These are phyloP conservation scores for Syngnathus floridae DNA, from an alignment of 2,113 vertebrate species.

Conservation along the genomic window DNA sequence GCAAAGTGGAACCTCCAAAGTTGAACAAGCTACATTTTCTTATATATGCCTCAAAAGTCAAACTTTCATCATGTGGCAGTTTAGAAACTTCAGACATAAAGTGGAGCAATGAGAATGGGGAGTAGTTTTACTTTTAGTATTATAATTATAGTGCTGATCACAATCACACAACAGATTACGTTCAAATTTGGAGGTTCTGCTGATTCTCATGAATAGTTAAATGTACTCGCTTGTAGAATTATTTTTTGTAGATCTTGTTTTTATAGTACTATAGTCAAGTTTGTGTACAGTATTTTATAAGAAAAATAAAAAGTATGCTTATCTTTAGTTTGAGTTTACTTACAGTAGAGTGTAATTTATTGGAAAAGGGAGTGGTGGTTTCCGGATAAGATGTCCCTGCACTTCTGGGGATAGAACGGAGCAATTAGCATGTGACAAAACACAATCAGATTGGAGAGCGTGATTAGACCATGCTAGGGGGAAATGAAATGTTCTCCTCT, in stretches of 20 bases:
- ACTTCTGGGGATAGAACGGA: background rate
- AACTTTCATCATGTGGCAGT: too few species aligned
- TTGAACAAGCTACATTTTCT: background rate
- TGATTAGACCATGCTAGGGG: background rate
- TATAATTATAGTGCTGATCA: background rate
- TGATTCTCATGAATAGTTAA: background rate
- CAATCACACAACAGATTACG: background rate
- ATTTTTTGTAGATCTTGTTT: constrained; percentile 1
- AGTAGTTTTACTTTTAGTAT: background rate
- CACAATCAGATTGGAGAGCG: constrained; percentile 4
- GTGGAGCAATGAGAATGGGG: background rate
- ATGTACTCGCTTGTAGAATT: background rate
- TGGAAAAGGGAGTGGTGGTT: background rate
- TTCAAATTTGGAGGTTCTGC: background rate
- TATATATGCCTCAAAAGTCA: too few species aligned
- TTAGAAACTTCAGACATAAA: background rate
- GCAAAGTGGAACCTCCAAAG: background rate
- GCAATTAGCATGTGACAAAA: constrained; percentile 4
- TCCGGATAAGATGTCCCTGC: constrained; percentile 2
- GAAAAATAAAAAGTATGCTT: constrained; percentile 13
- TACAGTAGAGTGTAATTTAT: background rate
- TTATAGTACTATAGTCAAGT: background rate
- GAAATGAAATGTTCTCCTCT: background rate
- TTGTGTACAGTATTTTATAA: constrained; percentile 15
- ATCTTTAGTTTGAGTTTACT: background rate